These are phyloP conservation scores for Brachyhypopomus occidentalis DNA, from an alignment of 2,113 vertebrate species.

Conservation along the genomic window DNA sequence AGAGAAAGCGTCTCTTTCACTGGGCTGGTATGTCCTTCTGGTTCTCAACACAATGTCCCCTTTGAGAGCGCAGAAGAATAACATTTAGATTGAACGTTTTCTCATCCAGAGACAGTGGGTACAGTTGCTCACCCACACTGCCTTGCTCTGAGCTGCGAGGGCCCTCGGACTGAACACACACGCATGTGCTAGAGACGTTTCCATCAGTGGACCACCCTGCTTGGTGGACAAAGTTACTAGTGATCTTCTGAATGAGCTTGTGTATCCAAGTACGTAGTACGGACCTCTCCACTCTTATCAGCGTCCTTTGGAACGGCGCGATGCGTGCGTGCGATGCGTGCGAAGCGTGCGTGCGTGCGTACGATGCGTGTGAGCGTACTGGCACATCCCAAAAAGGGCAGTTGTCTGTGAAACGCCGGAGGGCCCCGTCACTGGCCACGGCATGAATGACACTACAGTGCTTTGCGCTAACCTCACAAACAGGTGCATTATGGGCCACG, in stretches of 20 bases:
- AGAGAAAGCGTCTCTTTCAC: conserved; percentile 80
- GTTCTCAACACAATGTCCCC: conserved; percentile 80
- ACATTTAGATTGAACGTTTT: conserved; percentile 82
- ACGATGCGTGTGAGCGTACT: background rate
- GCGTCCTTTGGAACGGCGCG: background rate
- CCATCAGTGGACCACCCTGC: background rate
- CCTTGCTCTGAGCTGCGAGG: conserved; percentile 32
- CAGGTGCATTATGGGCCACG: conserved; percentile 68
- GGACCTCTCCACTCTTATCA: background rate
- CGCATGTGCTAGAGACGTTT: background rate
- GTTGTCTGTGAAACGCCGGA: background rate
- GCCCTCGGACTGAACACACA: background rate
- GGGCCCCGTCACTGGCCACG: background rate
- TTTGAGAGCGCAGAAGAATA: conserved; percentile 81
- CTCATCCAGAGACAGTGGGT: conserved; percentile 75
- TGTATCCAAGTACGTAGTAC: background rate
- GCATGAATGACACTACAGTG: conserved; percentile 42
- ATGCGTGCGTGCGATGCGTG: background rate
- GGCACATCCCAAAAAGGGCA: background rate
- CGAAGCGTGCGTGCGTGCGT: background rate
- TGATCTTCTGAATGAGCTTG: background rate
- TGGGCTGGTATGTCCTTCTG: conserved; percentile 79
- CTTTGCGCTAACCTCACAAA: conserved; percentile 54
- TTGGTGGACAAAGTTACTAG: background rate
- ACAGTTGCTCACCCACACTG: conserved; percentile 59